phyloP scores from a whole-genome alignment of 2,888 invertebrate species.

The Acleris sparsana region DNA sequence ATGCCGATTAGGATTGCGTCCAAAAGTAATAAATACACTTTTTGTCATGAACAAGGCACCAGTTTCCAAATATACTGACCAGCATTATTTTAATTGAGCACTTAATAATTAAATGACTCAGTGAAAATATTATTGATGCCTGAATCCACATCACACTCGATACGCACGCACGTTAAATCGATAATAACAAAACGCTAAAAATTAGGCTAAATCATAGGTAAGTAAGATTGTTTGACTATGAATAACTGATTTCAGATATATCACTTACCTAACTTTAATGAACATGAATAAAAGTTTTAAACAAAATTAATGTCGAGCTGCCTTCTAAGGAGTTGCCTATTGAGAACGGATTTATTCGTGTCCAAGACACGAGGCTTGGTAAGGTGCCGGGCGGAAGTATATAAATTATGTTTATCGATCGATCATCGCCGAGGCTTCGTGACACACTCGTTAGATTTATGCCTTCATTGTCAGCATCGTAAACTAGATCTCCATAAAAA shows the following conservation, averaged over 20 bases:
- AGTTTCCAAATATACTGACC: background rate
- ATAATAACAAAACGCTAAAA: too few species aligned
- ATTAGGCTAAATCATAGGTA: too few species aligned
- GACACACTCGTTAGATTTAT: constrained; percentile 80
- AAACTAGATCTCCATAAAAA: constrained; percentile 84
- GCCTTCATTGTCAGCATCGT: constrained; percentile 81
- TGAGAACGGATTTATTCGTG: constrained; percentile 27
- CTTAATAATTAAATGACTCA: background rate
- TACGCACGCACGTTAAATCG: too few species aligned
- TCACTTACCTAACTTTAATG: too few species aligned
- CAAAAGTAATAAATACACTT: constrained; percentile 21
- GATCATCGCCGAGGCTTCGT: constrained; percentile 76
- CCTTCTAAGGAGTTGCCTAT: constrained; percentile 16
- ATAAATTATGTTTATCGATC: constrained; percentile 83
- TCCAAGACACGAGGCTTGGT: constrained; percentile 51
- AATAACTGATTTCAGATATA: too few species aligned
- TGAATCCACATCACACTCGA: too few species aligned
- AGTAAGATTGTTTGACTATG: too few species aligned
- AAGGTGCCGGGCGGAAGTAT: constrained; percentile 69
- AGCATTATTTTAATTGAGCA: constrained; percentile 6
- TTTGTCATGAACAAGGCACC: constrained; percentile 2
- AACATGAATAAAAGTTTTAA: background rate
- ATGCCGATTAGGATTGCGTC: constrained; percentile 25
- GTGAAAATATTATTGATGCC: too few species aligned
- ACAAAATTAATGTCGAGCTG: constrained; percentile 9